Evolutionary conservation across 2,113 vertebrate genomes (phyloP), one percentile per base, ranked within the genome.

Genomic region (Grammomys dolichurus): DNA sequence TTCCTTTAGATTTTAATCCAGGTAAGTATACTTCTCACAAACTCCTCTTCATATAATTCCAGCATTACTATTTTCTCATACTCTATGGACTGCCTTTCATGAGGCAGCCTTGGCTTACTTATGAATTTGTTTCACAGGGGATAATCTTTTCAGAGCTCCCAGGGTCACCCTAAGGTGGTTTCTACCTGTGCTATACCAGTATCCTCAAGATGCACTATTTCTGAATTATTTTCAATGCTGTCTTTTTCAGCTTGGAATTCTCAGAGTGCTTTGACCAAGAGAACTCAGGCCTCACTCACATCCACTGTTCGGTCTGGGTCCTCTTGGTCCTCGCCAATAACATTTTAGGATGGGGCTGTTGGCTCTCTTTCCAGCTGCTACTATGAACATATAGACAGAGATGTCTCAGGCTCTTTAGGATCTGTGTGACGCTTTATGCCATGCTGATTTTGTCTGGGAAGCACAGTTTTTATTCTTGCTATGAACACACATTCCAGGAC

Each of bases 401-500:
- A 43, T 12, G 22, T 16, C 54, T 87, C 48, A 85, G 63, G 7
- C 46, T 69, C 36, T 93, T 87, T 26, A 5, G 5, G 16, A 12
- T 87, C 89, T 65, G 4, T 36, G 7, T 24, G 76, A 5, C 76
- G 43, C 36, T 70, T 92, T 70, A 70, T 60, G 31, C 58, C 12
- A 1, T 92, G 87, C 89, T 63, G 26, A n/a, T 88, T 96, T 88
- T 91, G 8, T 63, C 81, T 73, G 54, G 22, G 89, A 65, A 94
- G 7, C 19, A 70, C 40, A 87, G 43, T 82, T 89, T 89, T 91
- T 60, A 56, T 78, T 85, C 58, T 58, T 93, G n/a, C 58, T 72
- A 1, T 26, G n/a, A 60, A 65, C 19, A 81, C 1, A 7, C 56
- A 84, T 76, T 86, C 17, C n/a, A 91, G 22, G 6, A 20, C 14